Percentiles rank a stretch among this genome's conserved stretches.
These are phyloP conservation scores for Drosophila asahinai DNA, from an alignment of 1,140 invertebrate species.

Conservation along the genomic window DNA sequence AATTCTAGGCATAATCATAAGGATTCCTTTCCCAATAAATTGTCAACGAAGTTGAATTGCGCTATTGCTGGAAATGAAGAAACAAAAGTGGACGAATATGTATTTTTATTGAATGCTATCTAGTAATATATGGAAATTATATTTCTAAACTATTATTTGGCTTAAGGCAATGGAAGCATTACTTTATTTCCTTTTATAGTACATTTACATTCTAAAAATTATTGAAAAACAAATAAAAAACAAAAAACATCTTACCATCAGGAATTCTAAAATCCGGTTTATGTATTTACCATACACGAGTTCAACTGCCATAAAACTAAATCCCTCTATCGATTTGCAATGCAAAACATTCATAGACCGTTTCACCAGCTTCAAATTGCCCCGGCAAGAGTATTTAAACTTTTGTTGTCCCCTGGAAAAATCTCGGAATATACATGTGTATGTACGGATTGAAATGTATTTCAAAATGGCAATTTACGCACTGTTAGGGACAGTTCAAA, in stretches of 20 bases:
- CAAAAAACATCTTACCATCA: not conserved
- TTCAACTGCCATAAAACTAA: conserved; percentile 32
- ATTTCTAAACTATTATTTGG: too few relatives aligned
- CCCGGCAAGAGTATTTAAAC: conserved; percentile 38
- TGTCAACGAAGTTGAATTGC: conserved; percentile 16
- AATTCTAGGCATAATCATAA: conserved; percentile 12
- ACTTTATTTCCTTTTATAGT: not conserved
- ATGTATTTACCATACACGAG: conserved; percentile 8
- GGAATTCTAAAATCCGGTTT: not conserved
- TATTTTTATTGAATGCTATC: not conserved
- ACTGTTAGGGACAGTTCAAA: conserved; percentile 71
- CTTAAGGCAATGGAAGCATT: too few relatives aligned
- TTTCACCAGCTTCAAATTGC: conserved; percentile 19
- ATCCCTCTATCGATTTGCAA: conserved; percentile 35
- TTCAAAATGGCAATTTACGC: conserved; percentile 82
- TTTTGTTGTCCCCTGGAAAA: conserved; percentile 42
- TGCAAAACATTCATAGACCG: conserved; percentile 19
- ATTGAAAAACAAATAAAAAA: too few relatives aligned
- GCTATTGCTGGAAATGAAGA: not conserved
- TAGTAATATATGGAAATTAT: not conserved
- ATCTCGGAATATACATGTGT: conserved; percentile 36
- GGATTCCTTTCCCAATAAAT: conserved; percentile 11
- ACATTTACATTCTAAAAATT: not conserved
- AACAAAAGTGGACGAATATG: not conserved
- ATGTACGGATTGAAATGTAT: conserved; percentile 71